Evolutionary conservation across 1,140 invertebrate genomes (phyloP).

Genomic region (Hycleus cichorii): DNA sequence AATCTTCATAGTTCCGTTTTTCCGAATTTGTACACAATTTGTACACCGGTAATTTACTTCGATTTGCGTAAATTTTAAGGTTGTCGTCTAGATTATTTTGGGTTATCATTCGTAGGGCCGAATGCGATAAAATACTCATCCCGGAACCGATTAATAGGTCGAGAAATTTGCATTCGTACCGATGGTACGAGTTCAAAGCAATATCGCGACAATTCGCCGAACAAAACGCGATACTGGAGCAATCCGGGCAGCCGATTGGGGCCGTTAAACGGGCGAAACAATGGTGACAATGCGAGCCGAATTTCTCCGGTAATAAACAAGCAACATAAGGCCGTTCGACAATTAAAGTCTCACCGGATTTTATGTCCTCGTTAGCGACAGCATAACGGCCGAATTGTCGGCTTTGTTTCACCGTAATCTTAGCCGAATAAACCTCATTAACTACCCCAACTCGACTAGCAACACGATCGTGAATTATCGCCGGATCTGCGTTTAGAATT

Average conservation of each 20-base stretch:
- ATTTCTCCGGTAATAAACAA: conserved; percentile 62
- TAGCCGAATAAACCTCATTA: conserved; percentile 36
- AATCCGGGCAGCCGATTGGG: conserved; percentile 65
- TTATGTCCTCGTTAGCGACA: conserved; percentile 51
- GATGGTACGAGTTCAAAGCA: conserved; percentile 65
- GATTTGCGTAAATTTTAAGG: conserved; percentile 46
- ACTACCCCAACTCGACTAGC: conserved; percentile 15
- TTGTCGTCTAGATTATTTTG: conserved; percentile 50
- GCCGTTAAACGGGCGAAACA: conserved; percentile 62
- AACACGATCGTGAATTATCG: too few relatives aligned
- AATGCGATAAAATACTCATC: conserved; percentile 69
- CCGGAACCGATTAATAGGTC: conserved; percentile 69
- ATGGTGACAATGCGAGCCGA: conserved; percentile 72
- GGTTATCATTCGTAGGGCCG: conserved; percentile 68
- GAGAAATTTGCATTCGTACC: conserved; percentile 72
- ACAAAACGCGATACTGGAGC: conserved; percentile 72
- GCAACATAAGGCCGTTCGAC: conserved; percentile 68
- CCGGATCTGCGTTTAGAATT: conserved; percentile 6
- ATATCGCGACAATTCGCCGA: conserved; percentile 56
- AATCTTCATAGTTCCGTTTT: conserved; percentile 58
- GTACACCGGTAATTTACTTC: conserved; percentile 43
- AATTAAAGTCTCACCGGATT: conserved; percentile 58
- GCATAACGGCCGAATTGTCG: conserved; percentile 47
- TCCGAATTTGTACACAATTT: conserved; percentile 62
- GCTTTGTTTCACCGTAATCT: conserved; percentile 45